Conservation (phyloP, 2,888 invertebrate species). For the Trachelus tabidus region DNA sequence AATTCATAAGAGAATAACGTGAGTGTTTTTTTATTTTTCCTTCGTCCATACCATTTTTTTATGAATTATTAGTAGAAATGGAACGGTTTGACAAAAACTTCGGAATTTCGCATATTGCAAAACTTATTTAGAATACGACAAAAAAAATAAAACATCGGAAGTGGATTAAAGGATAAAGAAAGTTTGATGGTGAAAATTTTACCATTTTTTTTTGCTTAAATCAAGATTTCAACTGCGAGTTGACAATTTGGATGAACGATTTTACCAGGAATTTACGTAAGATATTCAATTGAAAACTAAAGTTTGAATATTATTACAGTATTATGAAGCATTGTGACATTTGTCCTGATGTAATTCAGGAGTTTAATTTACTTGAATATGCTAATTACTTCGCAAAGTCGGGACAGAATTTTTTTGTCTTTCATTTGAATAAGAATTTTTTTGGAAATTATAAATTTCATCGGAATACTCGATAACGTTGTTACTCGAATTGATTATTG, state of each 20-base stretch:
- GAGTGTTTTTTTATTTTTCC: neutral
- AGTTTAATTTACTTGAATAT: neutral
- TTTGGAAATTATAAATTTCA: neutral
- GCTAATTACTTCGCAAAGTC: neutral
- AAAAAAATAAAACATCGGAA: neutral
- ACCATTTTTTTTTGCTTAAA: neutral
- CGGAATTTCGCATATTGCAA: neutral
- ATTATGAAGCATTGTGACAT: neutral
- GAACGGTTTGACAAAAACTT: neutral
- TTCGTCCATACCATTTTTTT: neutral
- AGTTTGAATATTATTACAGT: neutral
- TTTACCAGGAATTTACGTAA: too few species aligned
- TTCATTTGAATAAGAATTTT: neutral
- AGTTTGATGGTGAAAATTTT: neutral
- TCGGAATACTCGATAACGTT: neutral
- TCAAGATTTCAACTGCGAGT: neutral
- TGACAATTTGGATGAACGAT: neutral
- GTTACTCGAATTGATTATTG: neutral
- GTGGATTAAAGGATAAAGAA: neutral
- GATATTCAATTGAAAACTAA: too few species aligned
- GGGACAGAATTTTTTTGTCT: neutral
- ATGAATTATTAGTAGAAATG: neutral
- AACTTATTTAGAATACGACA: neutral
- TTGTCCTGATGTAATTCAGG: neutral
- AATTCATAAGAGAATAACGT: neutral